Percentiles rank a stretch among this genome's conserved stretches.
Conservation (phyloP, 2,888 invertebrate genomes). For the Napeogenes inachia region DNA sequence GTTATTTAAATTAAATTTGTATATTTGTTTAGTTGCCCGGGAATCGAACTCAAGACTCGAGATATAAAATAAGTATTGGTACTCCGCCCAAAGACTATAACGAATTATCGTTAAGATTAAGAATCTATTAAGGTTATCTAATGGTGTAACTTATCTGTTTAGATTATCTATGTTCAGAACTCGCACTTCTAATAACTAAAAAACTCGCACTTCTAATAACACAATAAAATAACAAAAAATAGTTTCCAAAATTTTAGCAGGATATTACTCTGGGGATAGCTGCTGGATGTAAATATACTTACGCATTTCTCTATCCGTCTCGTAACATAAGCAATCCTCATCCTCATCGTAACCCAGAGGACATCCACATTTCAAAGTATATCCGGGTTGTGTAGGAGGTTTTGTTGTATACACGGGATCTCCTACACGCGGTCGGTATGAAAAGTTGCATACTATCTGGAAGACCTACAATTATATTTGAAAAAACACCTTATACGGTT, state of each 20-base stretch:
- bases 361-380: conserved; percentile 50
- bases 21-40: no score
- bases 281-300: conserved; percentile 4
- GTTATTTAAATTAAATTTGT: no score
- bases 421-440: conserved; percentile 36
- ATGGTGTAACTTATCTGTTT: no score
- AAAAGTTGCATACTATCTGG: conserved; percentile 58
- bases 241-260: neutral
- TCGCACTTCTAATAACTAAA: no score
- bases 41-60: no score
- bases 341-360: conserved; percentile 50
- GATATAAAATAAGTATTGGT: no score
- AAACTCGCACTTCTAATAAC: no score
- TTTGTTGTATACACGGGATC: conserved; percentile 39
- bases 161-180: no score
- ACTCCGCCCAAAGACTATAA: no score
- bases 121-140: no score
- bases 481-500: neutral
- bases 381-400: conserved; percentile 35
- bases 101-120: no score
- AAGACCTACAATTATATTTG: conserved; percentile 40
- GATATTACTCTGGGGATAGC: neutral
- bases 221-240: no score
- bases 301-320: conserved; percentile 20
- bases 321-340: conserved; percentile 49